Evolutionary conservation across 2,113 vertebrate genomes (phyloP), one percentile per base, ranked within the genome.

Genomic region (Tupaia chinensis): DNA sequence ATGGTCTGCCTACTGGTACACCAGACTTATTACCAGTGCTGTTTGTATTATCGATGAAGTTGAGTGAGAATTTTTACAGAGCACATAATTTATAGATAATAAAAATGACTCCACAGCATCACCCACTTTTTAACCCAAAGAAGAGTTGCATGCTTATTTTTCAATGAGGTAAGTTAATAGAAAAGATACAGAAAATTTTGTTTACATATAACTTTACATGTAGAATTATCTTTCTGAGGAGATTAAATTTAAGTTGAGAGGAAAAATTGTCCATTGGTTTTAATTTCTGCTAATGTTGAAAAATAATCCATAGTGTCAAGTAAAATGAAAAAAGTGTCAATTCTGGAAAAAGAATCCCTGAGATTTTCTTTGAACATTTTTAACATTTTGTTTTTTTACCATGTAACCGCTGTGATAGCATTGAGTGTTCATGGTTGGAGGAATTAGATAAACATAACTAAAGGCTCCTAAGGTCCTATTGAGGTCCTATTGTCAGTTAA

Each of bases 11-110:
- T 29, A 68, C 61, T 27, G 77, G 19, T 54, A 74, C 3, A 16
- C 32, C 56, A 63, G 29, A 60, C 68, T 91, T 82, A 81, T 54
- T 93, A 91, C 93, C 6, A 53, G 58, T 72, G 23, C n/a, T 54
- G 63, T 95, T 95, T 84, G 61, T 84, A 78, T 95, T 93, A 79
- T 92, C 77, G 86, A 14, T 91, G 86, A 94, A 86, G 23, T 54
- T 88, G 87, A 61, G 44, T 81, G 58, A 73, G 25, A 66, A 80
- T 87, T 97, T 91, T 95, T 58, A 27, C 58, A 95, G 60, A 70
- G 58, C 1, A 80, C 27, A 69, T 74, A 3, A 89, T 87, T 79
- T 70, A 83, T 1, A 76, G 8, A 56, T 93, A 80, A 44, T 58
- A 87, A 85, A 83, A 83, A 7, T 53, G 27, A 87, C 22, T 84